phyloP scores from a whole-genome alignment of 2,113 vertebrate genomes.

The Rostratula benghalensis region DNA sequence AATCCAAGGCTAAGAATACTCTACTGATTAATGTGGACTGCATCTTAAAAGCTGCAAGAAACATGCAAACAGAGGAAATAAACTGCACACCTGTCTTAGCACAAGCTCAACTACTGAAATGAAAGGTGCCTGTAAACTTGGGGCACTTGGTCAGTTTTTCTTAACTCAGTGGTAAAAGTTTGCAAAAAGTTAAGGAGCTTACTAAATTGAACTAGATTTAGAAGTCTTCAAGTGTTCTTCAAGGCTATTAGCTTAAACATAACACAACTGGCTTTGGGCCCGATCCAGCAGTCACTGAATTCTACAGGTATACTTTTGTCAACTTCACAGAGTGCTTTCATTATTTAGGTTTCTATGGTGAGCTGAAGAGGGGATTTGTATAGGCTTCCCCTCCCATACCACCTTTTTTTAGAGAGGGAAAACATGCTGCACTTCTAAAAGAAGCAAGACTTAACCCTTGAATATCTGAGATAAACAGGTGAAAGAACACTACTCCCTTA shows the following conservation, averaged over 20 bases:
- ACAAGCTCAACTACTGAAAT: neutral
- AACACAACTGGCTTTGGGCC: neutral
- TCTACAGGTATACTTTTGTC: neutral
- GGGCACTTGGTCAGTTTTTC: neutral
- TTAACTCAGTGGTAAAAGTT: neutral
- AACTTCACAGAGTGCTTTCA: neutral
- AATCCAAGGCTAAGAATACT: neutral
- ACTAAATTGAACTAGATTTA: neutral
- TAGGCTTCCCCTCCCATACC: fast-evolving
- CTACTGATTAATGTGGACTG: neutral
- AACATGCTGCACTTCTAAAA: neutral
- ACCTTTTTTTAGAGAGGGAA: neutral
- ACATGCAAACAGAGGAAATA: neutral
- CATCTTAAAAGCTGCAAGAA: neutral
- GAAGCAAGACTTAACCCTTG: neutral
- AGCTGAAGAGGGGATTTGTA: neutral
- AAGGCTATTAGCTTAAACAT: neutral
- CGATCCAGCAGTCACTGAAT: neutral
- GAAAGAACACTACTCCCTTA: neutral
- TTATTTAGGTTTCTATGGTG: neutral
- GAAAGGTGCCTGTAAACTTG: neutral
- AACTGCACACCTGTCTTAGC: neutral
- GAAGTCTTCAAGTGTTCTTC: neutral
- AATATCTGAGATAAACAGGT: neutral
- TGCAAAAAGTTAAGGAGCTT: neutral